Conservation (phyloP, 2,113 vertebrate genomes). For the Crotalus viridis region DNA sequence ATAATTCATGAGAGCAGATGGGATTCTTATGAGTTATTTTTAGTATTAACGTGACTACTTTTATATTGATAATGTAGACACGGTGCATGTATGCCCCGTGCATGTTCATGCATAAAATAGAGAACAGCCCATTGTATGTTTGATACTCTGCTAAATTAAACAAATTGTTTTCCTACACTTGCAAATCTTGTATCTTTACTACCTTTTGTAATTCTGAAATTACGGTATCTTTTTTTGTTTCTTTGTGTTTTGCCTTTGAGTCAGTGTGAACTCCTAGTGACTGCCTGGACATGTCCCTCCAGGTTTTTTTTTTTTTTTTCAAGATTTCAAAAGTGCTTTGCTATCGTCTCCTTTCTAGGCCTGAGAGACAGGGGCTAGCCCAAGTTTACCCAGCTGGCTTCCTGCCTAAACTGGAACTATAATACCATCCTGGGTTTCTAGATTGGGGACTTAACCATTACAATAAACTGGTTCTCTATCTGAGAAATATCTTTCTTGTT, state of each 20-base stretch:
- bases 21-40: constrained; percentile 66
- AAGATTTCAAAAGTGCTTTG: not conserved
- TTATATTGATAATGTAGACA: constrained; percentile 51
- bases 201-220: constrained; percentile 25
- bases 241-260: not conserved
- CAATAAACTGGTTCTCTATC: not conserved
- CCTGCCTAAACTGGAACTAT: not conserved
- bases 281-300: not conserved
- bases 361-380: not conserved
- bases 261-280: not conserved
- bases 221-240: not conserved
- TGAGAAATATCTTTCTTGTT: constrained; percentile 57
- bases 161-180: constrained; percentile 53
- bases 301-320: not conserved
- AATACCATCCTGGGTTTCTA: not conserved
- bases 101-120: constrained; percentile 9
- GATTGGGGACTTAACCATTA: not conserved
- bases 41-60: constrained; percentile 72
- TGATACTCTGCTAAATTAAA: constrained; percentile 50
- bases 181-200: constrained; percentile 50
- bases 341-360: not conserved
- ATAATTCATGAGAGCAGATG: constrained; percentile 80
- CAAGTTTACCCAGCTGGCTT: not conserved
- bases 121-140: constrained; percentile 42
- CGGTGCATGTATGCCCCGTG: constrained; percentile 39